Evolutionary conservation across 2,797 vertebrate genomes (phyloP).

Genomic region (Leptodactylus fallax): DNA sequence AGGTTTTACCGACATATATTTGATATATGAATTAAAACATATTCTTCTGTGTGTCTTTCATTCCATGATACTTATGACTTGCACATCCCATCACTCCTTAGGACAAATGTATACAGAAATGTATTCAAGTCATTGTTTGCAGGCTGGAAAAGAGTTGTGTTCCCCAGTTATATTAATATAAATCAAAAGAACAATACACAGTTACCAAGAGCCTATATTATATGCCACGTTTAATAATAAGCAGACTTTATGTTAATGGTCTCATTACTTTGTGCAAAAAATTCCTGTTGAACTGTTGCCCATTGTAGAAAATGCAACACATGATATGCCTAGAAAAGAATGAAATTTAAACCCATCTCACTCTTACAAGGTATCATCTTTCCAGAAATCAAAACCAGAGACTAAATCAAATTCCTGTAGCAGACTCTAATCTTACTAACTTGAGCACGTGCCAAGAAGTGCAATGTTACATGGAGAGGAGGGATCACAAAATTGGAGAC

Average conservation of each 20-base stretch:
- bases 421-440: conserved; percentile 73
- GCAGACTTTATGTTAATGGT: conserved; percentile 39
- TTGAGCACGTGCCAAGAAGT: conserved; percentile 69
- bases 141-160: background rate
- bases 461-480: conserved; percentile 71
- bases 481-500: conserved; percentile 73
- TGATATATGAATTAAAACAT: background rate
- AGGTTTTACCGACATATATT: background rate
- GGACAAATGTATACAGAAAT: background rate
- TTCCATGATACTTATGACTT: too few relatives aligned
- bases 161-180: background rate
- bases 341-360: conserved; percentile 62
- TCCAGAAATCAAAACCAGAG: conserved; percentile 75
- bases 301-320: conserved; percentile 59
- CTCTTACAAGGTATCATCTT: conserved; percentile 71
- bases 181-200: background rate
- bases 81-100: background rate
- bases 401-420: conserved; percentile 75
- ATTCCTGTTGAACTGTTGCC: conserved; percentile 53
- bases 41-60: background rate
- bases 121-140: background rate
- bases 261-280: conserved; percentile 50
- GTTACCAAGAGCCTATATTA: background rate
- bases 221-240: conserved; percentile 48
- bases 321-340: conserved; percentile 62